A percentile compares a stretch with the other conserved stretches of the same genome.
Conservation (phyloP, 1,140 invertebrate genomes). For the Drosophila funebris region DNA sequence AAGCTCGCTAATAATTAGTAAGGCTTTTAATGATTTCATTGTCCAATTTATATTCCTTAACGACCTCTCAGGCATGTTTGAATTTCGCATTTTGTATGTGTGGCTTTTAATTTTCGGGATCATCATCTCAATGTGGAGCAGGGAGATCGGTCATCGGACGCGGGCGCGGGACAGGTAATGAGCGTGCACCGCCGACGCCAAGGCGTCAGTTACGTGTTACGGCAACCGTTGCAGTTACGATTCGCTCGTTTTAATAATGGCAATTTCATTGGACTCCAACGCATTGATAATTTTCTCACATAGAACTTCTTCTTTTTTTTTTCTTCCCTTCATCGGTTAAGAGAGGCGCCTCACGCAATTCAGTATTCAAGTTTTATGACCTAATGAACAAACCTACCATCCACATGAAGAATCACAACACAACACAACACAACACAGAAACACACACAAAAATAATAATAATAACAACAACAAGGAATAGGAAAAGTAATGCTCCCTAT, state of each 20-base stretch:
- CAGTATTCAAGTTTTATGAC: conserved; percentile 78
- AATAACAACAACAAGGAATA: not conserved
- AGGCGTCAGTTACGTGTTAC: conserved; percentile 7
- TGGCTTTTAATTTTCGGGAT: conserved; percentile 75
- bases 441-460: not conserved
- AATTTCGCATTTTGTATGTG: conserved; percentile 58
- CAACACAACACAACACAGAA: not conserved
- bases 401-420: conserved; percentile 3
- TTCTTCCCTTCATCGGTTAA: conserved; percentile 50
- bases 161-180: conserved; percentile 37
- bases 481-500: conserved; percentile 9
- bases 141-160: conserved; percentile 27
- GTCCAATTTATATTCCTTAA: conserved; percentile 81
- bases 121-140: conserved; percentile 49
- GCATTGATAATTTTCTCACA: conserved; percentile 83
- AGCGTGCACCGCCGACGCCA: conserved; percentile 36
- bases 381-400: conserved; percentile 58
- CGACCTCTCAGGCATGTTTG: conserved; percentile 61
- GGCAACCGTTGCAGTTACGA: conserved; percentile 53
- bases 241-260: conserved; percentile 73
- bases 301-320: conserved; percentile 60
- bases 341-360: conserved; percentile 80
- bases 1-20: conserved; percentile 66
- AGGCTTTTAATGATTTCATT: conserved; percentile 81
- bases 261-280: conserved; percentile 82